phyloP scores from a whole-genome alignment of 2,797 vertebrate genomes.

The Lithobates pipiens region DNA sequence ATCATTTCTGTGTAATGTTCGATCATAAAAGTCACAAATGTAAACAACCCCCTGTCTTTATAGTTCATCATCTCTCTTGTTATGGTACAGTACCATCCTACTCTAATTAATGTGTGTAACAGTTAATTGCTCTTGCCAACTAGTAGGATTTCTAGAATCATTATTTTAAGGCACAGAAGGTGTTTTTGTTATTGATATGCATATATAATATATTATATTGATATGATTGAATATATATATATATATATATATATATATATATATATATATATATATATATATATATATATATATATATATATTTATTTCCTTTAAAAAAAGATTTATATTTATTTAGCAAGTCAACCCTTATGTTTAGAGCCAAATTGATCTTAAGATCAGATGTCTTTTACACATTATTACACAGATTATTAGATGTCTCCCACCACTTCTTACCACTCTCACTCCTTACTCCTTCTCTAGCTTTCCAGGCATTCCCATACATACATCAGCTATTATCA shows the following conservation, averaged over 20 bases:
- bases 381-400: too few relatives aligned
- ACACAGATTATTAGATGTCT: too few relatives aligned
- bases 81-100: slow-evolving; percentile 14
- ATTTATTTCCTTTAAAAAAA: not conserved
- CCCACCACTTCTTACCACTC: too few relatives aligned
- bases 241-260: too few relatives aligned
- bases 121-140: slow-evolving; percentile 23
- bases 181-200: not conserved
- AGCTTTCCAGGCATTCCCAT: too few relatives aligned
- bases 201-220: too few relatives aligned
- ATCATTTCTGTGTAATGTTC: slow-evolving; percentile 66
- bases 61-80: slow-evolving; percentile 65
- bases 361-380: not conserved
- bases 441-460: too few relatives aligned
- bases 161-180: not conserved
- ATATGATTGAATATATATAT: too few relatives aligned
- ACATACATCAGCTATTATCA: too few relatives aligned
- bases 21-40: slow-evolving; percentile 63
- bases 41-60: slow-evolving; percentile 62
- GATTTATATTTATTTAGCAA: too few relatives aligned
- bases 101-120: slow-evolving; percentile 25
- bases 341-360: not conserved
- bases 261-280: too few relatives aligned
- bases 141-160: not conserved
- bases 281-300: not conserved